Evolutionary conservation across 2,888 invertebrate genomes (phyloP).

Genomic region (Hirtodrosophila cameraria): DNA sequence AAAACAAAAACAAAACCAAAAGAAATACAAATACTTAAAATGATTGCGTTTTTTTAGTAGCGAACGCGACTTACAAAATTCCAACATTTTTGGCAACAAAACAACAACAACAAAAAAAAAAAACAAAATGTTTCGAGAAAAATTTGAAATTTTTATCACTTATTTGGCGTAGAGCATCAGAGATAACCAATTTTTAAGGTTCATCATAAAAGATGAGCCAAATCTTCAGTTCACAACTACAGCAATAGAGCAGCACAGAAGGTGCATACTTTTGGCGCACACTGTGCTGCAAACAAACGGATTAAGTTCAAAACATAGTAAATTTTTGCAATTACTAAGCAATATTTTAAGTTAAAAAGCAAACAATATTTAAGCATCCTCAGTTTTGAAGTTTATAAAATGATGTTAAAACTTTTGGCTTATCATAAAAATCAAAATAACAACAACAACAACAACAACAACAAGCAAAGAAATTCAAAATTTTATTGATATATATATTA

Average conservation of each 20-base stretch:
- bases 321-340: slow-evolving; percentile 50
- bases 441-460: slow-evolving; percentile 26
- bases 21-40: slow-evolving; percentile 49
- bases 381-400: slow-evolving; percentile 56
- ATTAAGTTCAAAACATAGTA: slow-evolving; percentile 56
- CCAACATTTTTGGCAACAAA: slow-evolving; percentile 50
- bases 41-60: slow-evolving; percentile 84
- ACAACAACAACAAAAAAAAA: slow-evolving; percentile 18
- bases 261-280: slow-evolving; percentile 60
- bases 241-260: slow-evolving; percentile 80
- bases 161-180: slow-evolving; percentile 73
- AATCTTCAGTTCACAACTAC: slow-evolving; percentile 64
- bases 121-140: slow-evolving; percentile 54
- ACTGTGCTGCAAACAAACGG: slow-evolving; percentile 62
- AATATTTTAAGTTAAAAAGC: slow-evolving; percentile 46
- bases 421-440: slow-evolving; percentile 52
- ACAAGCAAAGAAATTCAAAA: slow-evolving; percentile 69
- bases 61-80: slow-evolving; percentile 81
- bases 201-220: slow-evolving; percentile 24
- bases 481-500: slow-evolving; percentile 81
- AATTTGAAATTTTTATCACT: slow-evolving; percentile 80
- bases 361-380: slow-evolving; percentile 72
- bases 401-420: slow-evolving; percentile 70
- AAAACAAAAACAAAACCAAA: slow-evolving; percentile 35
- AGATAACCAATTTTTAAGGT: slow-evolving; percentile 43